A percentile compares a stretch with the other conserved stretches of the same genome.
phyloP scores from a whole-genome alignment of 2,797 vertebrate species.

The Smutsia gigantea region DNA sequence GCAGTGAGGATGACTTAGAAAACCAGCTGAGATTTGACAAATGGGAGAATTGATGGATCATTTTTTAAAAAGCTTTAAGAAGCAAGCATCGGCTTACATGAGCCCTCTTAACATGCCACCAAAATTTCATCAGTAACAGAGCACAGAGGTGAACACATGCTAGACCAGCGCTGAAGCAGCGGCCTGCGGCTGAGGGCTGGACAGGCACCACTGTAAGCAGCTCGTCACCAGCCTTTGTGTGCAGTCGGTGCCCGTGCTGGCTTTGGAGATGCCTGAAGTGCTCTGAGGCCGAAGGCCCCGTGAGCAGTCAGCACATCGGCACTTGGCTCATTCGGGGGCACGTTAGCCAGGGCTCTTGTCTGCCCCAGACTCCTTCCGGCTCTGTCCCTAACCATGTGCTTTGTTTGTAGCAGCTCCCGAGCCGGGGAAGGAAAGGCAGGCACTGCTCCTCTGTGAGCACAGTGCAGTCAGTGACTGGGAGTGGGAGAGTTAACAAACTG shows the following conservation, averaged over 20 bases:
- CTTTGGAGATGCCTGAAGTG: not conserved
- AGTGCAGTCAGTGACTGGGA: not conserved
- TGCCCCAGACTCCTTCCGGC: not conserved
- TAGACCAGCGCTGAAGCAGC: not conserved
- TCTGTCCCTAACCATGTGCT: not conserved
- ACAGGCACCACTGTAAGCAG: not conserved
- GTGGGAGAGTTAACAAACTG: not conserved
- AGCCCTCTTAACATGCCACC: not conserved
- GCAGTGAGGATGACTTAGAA: not conserved
- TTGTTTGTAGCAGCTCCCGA: not conserved
- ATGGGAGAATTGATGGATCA: conserved; percentile 10
- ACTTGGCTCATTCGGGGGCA: not conserved
- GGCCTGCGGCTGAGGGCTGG: not conserved
- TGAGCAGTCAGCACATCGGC: not conserved
- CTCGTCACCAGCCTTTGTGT: not conserved
- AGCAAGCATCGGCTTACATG: not conserved
- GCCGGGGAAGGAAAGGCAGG: not conserved
- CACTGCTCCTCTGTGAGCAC: not conserved
- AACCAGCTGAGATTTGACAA: not conserved
- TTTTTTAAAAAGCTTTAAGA: conserved; percentile 35
- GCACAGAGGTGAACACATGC: not conserved
- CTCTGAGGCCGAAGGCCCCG: not conserved
- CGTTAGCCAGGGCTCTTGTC: not conserved
- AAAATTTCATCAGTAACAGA: not conserved
- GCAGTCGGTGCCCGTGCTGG: not conserved